phyloP scores from a whole-genome alignment of 2,797 vertebrate genomes.

The Sebastes alutus region DNA sequence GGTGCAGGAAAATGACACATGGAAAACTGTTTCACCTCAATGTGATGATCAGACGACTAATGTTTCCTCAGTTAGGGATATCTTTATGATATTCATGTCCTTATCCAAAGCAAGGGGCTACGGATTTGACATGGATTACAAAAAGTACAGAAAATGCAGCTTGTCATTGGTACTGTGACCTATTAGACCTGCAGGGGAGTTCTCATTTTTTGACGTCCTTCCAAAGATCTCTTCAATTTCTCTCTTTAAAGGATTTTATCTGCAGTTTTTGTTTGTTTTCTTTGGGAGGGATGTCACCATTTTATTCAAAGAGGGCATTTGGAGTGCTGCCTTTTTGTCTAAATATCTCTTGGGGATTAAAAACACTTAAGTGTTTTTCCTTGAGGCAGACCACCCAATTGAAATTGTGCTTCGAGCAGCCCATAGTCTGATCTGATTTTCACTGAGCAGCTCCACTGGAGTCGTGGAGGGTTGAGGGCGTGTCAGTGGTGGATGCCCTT shows the following conservation, averaged over 20 bases:
- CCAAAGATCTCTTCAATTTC: too few species aligned
- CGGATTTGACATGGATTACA: not conserved
- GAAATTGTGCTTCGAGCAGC: not conserved
- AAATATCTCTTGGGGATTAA: not conserved
- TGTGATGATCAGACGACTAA: not conserved
- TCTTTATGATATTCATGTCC: not conserved
- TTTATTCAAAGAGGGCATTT: not conserved
- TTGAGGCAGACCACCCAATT: not conserved
- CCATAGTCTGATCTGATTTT: not conserved
- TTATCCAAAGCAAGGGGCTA: not conserved
- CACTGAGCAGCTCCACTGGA: not conserved
- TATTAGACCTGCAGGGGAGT: too few species aligned
- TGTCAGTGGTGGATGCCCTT: not conserved
- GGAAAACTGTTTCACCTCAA: not conserved
- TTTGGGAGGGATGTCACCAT: not conserved
- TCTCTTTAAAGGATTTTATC: not conserved
- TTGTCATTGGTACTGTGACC: not conserved
- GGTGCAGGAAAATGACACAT: not conserved
- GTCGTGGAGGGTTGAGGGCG: not conserved
- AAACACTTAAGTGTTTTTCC: not conserved
- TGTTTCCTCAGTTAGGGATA: too few species aligned
- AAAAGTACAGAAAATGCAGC: not conserved
- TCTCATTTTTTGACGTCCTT: too few species aligned
- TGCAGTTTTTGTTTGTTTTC: not conserved
- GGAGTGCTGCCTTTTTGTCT: not conserved